Percentiles rank a stretch among this genome's conserved stretches.
phyloP scores from a whole-genome alignment of 2,113 vertebrate genomes.

The Python bivittatus region DNA sequence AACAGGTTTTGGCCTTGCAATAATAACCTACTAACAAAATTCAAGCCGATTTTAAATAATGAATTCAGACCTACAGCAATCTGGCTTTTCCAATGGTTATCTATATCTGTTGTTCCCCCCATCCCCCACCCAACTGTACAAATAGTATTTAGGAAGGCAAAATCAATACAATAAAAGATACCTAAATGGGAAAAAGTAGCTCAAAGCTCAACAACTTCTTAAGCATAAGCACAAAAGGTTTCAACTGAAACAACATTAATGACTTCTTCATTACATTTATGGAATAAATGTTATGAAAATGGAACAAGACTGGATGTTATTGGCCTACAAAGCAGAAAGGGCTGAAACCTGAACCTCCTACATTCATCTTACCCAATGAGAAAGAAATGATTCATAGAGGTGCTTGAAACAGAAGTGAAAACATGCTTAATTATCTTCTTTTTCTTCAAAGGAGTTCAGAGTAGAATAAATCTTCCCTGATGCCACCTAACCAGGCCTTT shows the following conservation, averaged over 20 bases:
- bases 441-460: background rate
- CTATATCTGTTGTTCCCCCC: background rate
- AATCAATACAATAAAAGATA: background rate
- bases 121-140: background rate
- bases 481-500: background rate
- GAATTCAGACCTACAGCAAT: background rate
- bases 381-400: background rate
- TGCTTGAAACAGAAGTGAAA: background rate
- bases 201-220: background rate
- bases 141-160: background rate
- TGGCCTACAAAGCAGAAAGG: background rate
- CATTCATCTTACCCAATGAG: background rate
- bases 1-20: background rate
- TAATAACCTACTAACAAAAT: background rate
- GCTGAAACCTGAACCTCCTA: background rate
- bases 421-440: background rate
- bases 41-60: background rate
- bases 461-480: background rate
- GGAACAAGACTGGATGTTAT: background rate
- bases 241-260: background rate
- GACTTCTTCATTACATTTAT: background rate
- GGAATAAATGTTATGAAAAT: no score
- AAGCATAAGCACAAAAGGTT: background rate
- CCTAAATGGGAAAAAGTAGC: background rate
- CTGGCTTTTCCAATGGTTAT: background rate